Base-by-base conservation (phyloP, 2,888 invertebrate species). In the Hybos culiciformis region DNA sequence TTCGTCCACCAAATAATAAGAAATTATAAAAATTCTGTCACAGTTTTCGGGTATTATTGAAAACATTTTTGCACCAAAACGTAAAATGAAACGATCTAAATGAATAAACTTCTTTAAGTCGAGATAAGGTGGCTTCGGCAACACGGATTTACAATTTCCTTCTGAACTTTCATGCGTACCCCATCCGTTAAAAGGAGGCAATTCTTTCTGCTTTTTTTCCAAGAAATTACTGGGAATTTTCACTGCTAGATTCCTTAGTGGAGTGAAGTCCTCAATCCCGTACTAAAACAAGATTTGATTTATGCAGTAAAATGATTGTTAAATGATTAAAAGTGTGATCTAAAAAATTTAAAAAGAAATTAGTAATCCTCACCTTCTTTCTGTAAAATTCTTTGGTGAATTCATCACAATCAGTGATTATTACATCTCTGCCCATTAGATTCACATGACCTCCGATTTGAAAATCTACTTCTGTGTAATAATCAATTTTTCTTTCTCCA, bases 131-230 rank as follows among this genome's bases (percentile, higher is more conserved):
- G 85, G 70, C 59, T 83, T 83, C 1, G 86, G 84, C 52, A 83
- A 76, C 1, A 92, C 77, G 0, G 80, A 79, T 39, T 78, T 74
- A 57, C 91, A 91, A 58, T 90, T 91, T 51, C 82, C 82, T 8
- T 88, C 83, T 0, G 91, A 91, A 60, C 93, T 92, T 47, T 88
- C 88, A 57, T 86, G 83, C 0, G 80, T 77, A 1, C 93, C 93
- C 65, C 80, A 90, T 4, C 92, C 92, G 58, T 91, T 92, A 76
- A 86, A 92, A 0, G 91, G 91, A 1, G 92, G 91, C 36, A 83
- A 58, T 50, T 55, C 50, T 2, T 60, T 55, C 32, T 62, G 52
- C 5, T 42, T 45, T 43, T 20, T 41, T 24, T 20, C 52, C 17
- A 15, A 48, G 17, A 44, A 36, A 14, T 4, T 9, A 24, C 11